Percentiles rank a stretch among this genome's conserved stretches.
phyloP scores from a whole-genome alignment of 2,888 invertebrate genomes.

The Drosophila mercatorum region DNA sequence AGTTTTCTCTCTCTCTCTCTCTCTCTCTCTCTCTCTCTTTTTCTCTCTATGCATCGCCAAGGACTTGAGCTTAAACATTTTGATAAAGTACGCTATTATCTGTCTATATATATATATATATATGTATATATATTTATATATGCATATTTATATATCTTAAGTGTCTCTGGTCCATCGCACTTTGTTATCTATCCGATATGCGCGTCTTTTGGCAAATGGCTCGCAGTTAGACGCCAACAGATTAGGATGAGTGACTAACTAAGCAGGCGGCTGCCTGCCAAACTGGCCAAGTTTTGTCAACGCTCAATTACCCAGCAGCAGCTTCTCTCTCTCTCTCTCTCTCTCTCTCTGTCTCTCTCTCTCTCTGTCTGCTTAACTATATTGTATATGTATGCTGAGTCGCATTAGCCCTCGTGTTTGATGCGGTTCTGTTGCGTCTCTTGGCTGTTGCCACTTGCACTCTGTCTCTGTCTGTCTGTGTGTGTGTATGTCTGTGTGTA shows the following conservation, averaged over 20 bases:
- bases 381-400: conserved; percentile 16
- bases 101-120: too few relatives aligned
- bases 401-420: conserved; percentile 36
- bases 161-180: background rate
- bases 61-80: too few relatives aligned
- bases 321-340: background rate
- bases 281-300: conserved; percentile 29
- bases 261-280: conserved; percentile 6
- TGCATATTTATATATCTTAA: background rate
- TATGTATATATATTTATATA: too few relatives aligned
- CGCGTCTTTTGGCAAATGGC: conserved; percentile 33
- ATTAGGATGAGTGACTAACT: conserved; percentile 47
- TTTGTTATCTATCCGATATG: conserved; percentile 28
- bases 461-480: background rate
- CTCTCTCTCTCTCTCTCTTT: too few relatives aligned
- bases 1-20: too few relatives aligned
- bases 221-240: conserved; percentile 37
- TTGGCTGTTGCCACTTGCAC: conserved; percentile 11
- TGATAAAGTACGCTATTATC: too few relatives aligned
- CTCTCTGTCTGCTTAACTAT: background rate
- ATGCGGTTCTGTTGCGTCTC: conserved; percentile 29
- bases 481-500: background rate
- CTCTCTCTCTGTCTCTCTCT: background rate
- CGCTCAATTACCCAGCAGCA: conserved; percentile 51
- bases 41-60: too few relatives aligned